phyloP scores from a whole-genome alignment of 2,113 vertebrate species.

The Chionomys nivalis region DNA sequence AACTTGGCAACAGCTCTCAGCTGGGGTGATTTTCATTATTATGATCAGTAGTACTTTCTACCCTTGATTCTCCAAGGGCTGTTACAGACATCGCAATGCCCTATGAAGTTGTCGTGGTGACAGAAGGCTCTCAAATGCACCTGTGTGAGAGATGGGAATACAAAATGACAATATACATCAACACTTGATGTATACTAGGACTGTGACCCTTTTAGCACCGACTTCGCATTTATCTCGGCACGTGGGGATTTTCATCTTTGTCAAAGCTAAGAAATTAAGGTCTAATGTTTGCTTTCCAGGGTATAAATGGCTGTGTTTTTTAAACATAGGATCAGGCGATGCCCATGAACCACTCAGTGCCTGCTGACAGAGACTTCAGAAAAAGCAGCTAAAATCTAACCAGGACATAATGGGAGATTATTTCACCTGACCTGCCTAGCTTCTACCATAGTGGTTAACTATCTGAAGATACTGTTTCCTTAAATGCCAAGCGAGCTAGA shows the following conservation, averaged over 20 bases:
- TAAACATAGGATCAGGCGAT: background rate
- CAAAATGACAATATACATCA: background rate
- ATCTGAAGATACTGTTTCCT: constrained; percentile 9
- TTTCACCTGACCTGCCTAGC: background rate
- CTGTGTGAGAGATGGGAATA: background rate
- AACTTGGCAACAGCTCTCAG: background rate
- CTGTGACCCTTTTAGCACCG: background rate
- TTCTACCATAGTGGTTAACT: background rate
- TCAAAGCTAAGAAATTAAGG: background rate
- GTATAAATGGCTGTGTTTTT: background rate
- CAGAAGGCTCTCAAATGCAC: background rate
- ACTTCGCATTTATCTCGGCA: background rate
- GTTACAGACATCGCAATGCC: background rate
- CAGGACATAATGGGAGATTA: background rate
- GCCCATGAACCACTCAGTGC: background rate
- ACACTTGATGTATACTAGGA: accelerated
- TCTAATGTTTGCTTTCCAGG: constrained; percentile 14
- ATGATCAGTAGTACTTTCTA: background rate
- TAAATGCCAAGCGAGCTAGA: constrained; percentile 1
- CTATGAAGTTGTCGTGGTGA: accelerated
- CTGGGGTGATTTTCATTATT: background rate
- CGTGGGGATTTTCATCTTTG: background rate
- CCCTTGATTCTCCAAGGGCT: background rate
- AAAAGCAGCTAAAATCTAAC: background rate
- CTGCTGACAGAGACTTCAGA: background rate